Evolutionary conservation across 2,797 vertebrate species (phyloP).

Genomic region (Tachyglossus aculeatus): DNA sequence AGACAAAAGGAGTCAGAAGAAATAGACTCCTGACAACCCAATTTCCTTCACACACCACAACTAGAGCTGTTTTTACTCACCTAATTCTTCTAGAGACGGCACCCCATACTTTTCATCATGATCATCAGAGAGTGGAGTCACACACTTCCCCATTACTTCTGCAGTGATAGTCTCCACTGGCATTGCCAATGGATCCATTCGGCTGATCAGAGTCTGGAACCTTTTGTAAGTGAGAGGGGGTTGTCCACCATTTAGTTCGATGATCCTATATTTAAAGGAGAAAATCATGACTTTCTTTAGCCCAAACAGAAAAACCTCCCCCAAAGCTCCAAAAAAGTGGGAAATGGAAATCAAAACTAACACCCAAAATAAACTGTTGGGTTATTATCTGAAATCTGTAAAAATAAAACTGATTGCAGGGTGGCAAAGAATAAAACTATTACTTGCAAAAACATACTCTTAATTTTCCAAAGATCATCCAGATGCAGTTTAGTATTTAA

Average conservation of each 20-base stretch:
- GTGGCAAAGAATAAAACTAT: too few relatives aligned
- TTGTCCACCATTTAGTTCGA: slow-evolving; percentile 94
- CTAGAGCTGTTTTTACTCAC: slow-evolving; percentile 64
- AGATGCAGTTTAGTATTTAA: too few relatives aligned
- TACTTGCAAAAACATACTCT: too few relatives aligned
- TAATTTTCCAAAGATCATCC: too few relatives aligned
- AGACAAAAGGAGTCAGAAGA: too few relatives aligned
- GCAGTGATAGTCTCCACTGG: slow-evolving; percentile 90
- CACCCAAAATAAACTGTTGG: neutral
- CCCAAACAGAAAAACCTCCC: neutral
- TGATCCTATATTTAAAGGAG: slow-evolving; percentile 82
- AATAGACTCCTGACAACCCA: too few relatives aligned
- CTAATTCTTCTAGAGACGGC: slow-evolving; percentile 95
- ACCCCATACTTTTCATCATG: slow-evolving; percentile 96
- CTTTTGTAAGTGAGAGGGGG: slow-evolving; percentile 96
- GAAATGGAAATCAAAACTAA: slow-evolving; percentile 25
- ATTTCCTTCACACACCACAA: neutral
- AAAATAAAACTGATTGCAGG: slow-evolving; percentile 9
- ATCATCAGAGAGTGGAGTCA: slow-evolving; percentile 89
- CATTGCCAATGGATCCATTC: slow-evolving; percentile 89
- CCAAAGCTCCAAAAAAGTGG: slow-evolving; percentile 24
- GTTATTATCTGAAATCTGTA: neutral
- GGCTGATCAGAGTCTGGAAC: slow-evolving; percentile 95
- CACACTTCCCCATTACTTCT: slow-evolving; percentile 87
- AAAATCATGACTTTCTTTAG: slow-evolving; percentile 13